Percentiles rank a stretch among this genome's conserved stretches.
phyloP scores from a whole-genome alignment of 2,888 invertebrate genomes.

The Yponomeuta evonymella region DNA sequence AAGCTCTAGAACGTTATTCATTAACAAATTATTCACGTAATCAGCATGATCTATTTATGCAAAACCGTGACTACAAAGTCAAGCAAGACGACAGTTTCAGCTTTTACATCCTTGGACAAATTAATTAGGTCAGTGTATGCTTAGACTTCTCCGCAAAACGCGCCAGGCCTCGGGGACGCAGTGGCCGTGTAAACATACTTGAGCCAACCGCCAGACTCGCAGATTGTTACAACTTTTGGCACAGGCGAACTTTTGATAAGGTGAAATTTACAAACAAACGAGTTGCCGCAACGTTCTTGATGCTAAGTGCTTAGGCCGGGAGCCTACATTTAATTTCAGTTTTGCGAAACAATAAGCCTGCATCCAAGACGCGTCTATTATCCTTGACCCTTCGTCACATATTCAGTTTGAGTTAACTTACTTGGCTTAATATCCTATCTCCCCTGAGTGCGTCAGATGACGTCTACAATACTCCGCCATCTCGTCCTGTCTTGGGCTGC shows the following conservation, averaged over 20 bases:
- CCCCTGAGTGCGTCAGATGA: too few relatives aligned
- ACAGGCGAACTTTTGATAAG: constrained; percentile 7
- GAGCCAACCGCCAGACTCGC: constrained; percentile 1
- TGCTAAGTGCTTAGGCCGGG: constrained; percentile 6
- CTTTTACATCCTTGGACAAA: neutral
- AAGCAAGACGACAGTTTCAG: neutral
- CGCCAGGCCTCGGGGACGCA: neutral
- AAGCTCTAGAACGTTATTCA: neutral
- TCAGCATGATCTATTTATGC: neutral
- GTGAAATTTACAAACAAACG: constrained; percentile 12
- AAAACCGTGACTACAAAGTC: neutral
- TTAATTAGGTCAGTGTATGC: neutral
- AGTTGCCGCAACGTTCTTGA: constrained; percentile 9
- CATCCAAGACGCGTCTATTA: too few relatives aligned
- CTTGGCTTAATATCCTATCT: too few relatives aligned
- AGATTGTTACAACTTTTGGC: constrained; percentile 11
- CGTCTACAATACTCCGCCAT: too few relatives aligned
- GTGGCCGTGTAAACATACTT: neutral
- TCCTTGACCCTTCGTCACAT: too few relatives aligned
- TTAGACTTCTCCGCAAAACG: too few relatives aligned
- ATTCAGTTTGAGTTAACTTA: too few relatives aligned
- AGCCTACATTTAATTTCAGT: neutral
- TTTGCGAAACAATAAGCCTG: too few relatives aligned
- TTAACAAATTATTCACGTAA: neutral
- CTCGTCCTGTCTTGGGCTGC: too few relatives aligned